phyloP scores from a whole-genome alignment of 2,888 invertebrate genomes.

The Drosophila merina region DNA sequence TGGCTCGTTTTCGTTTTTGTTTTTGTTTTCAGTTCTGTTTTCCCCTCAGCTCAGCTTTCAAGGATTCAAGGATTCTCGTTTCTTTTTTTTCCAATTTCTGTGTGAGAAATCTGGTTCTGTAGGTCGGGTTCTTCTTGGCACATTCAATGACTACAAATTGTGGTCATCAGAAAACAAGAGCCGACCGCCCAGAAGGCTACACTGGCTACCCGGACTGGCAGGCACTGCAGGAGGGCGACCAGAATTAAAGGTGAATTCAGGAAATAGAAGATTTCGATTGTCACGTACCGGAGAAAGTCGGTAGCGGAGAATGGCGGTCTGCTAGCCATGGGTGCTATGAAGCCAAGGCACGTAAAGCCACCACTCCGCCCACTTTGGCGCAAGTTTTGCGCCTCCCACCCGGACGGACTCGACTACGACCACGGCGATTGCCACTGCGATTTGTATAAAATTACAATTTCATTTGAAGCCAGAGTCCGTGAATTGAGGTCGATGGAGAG shows the following conservation, averaged over 20 bases:
- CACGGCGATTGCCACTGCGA: slow-evolving; percentile 41
- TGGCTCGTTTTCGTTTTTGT: slow-evolving; percentile 45
- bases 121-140: slow-evolving; percentile 37
- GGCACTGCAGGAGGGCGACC: slow-evolving; percentile 3
- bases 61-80: slow-evolving; percentile 8
- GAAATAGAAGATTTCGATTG: slow-evolving; percentile 48
- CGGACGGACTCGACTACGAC: background rate
- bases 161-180: slow-evolving; percentile 53
- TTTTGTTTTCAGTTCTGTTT: slow-evolving; percentile 2
- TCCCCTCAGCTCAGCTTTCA: background rate
- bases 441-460: slow-evolving; percentile 63
- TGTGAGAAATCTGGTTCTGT: slow-evolving; percentile 39
- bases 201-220: too few relatives aligned
- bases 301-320: background rate
- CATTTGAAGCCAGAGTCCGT: slow-evolving; percentile 40
- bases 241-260: slow-evolving; percentile 42
- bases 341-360: slow-evolving; percentile 42
- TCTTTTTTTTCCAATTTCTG: slow-evolving; percentile 15
- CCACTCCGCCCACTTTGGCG: slow-evolving; percentile 2
- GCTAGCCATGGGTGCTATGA: slow-evolving; percentile 3
- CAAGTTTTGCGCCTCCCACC: slow-evolving; percentile 21
- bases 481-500: slow-evolving; percentile 47
- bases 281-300: slow-evolving; percentile 42
- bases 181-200: background rate
- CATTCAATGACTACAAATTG: slow-evolving; percentile 67